These are phyloP conservation scores for Drosophila baimaii DNA, from an alignment of 1,140 invertebrate species.

Conservation along the genomic window DNA sequence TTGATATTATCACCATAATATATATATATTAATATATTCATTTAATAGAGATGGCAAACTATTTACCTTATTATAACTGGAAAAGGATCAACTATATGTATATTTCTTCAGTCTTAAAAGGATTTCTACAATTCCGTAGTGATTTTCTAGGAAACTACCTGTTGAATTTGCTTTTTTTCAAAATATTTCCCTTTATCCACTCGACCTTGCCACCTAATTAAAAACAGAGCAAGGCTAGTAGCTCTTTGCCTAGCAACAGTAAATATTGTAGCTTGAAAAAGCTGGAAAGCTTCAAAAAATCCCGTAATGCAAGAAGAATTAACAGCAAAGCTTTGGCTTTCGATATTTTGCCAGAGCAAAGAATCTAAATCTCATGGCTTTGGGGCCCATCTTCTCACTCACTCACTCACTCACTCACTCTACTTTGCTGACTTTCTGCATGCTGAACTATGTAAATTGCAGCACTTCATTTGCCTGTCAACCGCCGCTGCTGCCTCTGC, in stretches of 20 bases:
- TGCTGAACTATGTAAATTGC: constrained; percentile 56
- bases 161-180: not conserved
- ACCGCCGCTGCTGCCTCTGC: constrained; percentile 18
- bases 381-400: not conserved
- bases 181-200: not conserved
- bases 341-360: constrained; percentile 3
- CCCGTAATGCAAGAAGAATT: not conserved
- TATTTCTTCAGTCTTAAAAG: not conserved
- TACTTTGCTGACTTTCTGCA: constrained; percentile 10
- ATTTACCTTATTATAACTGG: too few relatives aligned
- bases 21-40: too few relatives aligned
- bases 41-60: too few relatives aligned
- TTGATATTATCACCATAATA: too few relatives aligned
- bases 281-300: not conserved
- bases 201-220: not conserved
- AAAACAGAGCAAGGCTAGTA: not conserved
- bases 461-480: constrained; percentile 43
- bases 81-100: too few relatives aligned
- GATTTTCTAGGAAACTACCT: not conserved
- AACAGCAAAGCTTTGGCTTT: not conserved
- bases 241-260: not conserved
- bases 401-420: not conserved
- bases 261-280: not conserved
- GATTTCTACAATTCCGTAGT: not conserved
- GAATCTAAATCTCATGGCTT: constrained; percentile 2